phyloP scores from a whole-genome alignment of 2,797 vertebrate species.

The Phoeniculus purpureus region DNA sequence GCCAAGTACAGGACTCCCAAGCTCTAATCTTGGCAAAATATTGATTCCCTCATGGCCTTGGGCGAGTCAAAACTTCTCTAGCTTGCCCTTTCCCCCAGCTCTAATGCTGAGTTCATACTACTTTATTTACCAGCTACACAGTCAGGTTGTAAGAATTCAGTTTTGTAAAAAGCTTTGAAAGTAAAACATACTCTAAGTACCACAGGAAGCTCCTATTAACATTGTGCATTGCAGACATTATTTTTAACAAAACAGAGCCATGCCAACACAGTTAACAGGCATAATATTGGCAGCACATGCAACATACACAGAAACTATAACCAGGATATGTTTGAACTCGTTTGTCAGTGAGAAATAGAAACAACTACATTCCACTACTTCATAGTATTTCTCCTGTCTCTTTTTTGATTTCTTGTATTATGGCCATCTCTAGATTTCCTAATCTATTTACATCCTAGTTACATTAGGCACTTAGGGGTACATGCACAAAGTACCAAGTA shows the following conservation, averaged over 20 bases:
- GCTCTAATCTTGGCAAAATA: slow-evolving; percentile 43
- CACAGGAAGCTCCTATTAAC: slow-evolving; percentile 7
- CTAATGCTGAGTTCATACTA: slow-evolving; percentile 25
- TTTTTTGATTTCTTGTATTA: not conserved
- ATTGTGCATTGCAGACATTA: not conserved
- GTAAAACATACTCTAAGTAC: not conserved
- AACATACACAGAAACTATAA: slow-evolving; percentile 14
- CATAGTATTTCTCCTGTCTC: slow-evolving; percentile 26
- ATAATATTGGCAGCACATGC: slow-evolving; percentile 44
- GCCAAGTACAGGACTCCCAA: slow-evolving; percentile 7
- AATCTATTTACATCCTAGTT: not conserved
- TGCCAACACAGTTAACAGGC: slow-evolving; percentile 50
- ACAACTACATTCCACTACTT: slow-evolving; percentile 57
- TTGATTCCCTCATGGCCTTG: slow-evolving; percentile 32
- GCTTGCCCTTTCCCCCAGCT: slow-evolving; percentile 28
- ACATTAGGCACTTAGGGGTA: not conserved
- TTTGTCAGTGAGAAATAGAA: slow-evolving; percentile 51
- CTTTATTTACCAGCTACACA: slow-evolving; percentile 35
- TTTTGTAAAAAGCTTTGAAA: slow-evolving; percentile 19
- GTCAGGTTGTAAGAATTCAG: not conserved
- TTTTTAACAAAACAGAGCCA: slow-evolving; percentile 49
- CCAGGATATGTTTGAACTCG: slow-evolving; percentile 58
- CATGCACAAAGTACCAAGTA: not conserved
- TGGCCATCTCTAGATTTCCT: not conserved
- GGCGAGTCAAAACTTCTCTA: slow-evolving; percentile 53